Conservation (phyloP, 2,888 invertebrate species). For the Drosophila prolongata region DNA sequence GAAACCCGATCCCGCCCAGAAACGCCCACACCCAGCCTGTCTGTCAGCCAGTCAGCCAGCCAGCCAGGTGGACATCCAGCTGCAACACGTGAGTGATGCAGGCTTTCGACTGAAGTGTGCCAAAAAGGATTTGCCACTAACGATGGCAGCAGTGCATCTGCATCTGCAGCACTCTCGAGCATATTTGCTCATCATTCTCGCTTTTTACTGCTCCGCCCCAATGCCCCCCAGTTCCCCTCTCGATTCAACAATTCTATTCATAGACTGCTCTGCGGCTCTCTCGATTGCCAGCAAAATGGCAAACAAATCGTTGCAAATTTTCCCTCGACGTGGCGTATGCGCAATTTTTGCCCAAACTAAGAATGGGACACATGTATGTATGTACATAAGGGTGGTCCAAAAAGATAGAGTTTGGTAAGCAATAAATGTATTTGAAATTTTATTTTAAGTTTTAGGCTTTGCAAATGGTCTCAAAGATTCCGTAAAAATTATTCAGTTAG, state of each 20-base stretch:
- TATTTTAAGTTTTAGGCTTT: too few species aligned
- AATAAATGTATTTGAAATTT: too few species aligned
- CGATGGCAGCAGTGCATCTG: slow-evolving; percentile 39
- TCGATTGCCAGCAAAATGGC: slow-evolving; percentile 46
- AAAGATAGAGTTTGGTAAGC: too few species aligned
- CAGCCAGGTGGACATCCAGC: slow-evolving; percentile 17
- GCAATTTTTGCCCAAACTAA: slow-evolving; percentile 52
- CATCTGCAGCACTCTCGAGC: slow-evolving; percentile 44
- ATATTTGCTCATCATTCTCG: slow-evolving; percentile 48
- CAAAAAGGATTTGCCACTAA: slow-evolving; percentile 54
- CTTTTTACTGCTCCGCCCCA: slow-evolving; percentile 23
- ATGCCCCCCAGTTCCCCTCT: background rate
- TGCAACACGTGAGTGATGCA: slow-evolving; percentile 49
- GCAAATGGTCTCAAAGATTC: too few species aligned
- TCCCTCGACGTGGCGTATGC: slow-evolving; percentile 60
- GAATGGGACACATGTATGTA: background rate
- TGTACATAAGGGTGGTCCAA: too few species aligned
- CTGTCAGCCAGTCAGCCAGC: too few species aligned
- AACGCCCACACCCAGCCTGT: background rate
- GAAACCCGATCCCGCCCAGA: slow-evolving; percentile 16
- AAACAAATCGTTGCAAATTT: slow-evolving; percentile 52
- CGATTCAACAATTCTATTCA: slow-evolving; percentile 16
- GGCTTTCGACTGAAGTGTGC: slow-evolving; percentile 39
- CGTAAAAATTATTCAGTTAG: too few species aligned
- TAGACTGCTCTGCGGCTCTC: slow-evolving; percentile 32